Percentiles rank a stretch among this genome's conserved stretches.
Conservation (phyloP, 2,113 vertebrate species). For the Propithecus coquereli region DNA sequence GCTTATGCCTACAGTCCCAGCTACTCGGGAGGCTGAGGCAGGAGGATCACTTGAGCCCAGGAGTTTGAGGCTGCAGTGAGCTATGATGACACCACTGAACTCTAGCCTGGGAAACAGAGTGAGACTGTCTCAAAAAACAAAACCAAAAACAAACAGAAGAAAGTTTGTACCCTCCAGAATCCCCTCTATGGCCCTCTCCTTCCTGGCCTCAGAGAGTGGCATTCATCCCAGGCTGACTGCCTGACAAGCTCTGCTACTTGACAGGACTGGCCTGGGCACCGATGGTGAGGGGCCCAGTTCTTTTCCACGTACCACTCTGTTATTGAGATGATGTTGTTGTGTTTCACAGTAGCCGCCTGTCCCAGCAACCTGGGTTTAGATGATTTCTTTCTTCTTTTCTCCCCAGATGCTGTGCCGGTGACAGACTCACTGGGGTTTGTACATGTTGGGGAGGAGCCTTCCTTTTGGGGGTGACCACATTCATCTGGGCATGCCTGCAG, state of each 20-base stretch:
- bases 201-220: background rate
- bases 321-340: background rate
- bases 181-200: background rate
- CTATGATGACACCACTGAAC: no score
- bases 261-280: background rate
- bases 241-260: background rate
- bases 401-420: slow-evolving; percentile 75
- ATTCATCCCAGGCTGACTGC: background rate
- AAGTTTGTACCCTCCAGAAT: background rate
- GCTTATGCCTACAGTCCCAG: background rate
- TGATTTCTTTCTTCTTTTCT: slow-evolving; percentile 46
- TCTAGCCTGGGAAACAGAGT: background rate
- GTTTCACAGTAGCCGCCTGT: background rate
- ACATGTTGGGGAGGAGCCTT: slow-evolving; percentile 68
- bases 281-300: no score
- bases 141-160: background rate
- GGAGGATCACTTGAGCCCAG: background rate
- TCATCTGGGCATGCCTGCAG: slow-evolving; percentile 88
- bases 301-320: fast-evolving
- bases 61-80: background rate
- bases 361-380: fast-evolving
- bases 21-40: background rate
- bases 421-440: slow-evolving; percentile 53
- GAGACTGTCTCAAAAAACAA: background rate
- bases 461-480: slow-evolving; percentile 59